These are phyloP conservation scores for Paramuricea clavata DNA, from an alignment of 92 coral and sea anemone genomes.

Conservation along the genomic window DNA sequence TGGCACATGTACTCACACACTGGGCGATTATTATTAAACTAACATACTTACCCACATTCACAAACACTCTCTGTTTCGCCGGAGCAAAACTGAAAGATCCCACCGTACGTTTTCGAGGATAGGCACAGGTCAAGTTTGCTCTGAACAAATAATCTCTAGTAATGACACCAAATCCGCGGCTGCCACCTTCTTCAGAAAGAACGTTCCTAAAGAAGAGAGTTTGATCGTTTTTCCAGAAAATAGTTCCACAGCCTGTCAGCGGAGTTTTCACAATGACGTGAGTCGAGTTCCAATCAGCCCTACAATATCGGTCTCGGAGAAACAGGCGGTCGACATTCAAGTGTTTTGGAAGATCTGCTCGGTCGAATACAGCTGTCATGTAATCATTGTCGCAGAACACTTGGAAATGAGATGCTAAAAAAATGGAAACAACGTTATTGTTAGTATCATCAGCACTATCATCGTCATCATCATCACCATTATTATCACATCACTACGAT, in stretches of 20 bases:
- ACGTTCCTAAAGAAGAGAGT: constrained; percentile 59
- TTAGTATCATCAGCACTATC: neutral
- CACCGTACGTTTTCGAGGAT: constrained; percentile 31
- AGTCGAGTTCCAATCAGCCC: constrained; percentile 55
- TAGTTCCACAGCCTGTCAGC: constrained; percentile 74
- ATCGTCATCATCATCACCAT: no score
- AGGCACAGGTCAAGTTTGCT: constrained; percentile 26
- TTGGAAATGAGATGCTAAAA: constrained; percentile 25
- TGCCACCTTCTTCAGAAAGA: neutral
- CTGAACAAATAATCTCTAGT: constrained; percentile 23
- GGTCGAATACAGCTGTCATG: constrained; percentile 29
- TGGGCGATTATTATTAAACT: no score
- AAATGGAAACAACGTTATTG: neutral
- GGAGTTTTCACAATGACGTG: constrained; percentile 62
- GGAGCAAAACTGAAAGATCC: constrained; percentile 45
- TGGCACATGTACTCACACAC: no score
- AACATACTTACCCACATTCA: neutral
- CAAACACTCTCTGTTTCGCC: constrained; percentile 16
- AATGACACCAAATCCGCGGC: neutral
- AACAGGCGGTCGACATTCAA: neutral
- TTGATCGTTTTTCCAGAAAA: constrained; percentile 40
- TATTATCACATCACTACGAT: neutral
- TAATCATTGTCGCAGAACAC: constrained; percentile 30
- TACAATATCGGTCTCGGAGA: constrained; percentile 1
- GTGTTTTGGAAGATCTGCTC: constrained; percentile 16